phyloP scores from a whole-genome alignment of 2,797 vertebrate species.

The Protosalanx chinensis region DNA sequence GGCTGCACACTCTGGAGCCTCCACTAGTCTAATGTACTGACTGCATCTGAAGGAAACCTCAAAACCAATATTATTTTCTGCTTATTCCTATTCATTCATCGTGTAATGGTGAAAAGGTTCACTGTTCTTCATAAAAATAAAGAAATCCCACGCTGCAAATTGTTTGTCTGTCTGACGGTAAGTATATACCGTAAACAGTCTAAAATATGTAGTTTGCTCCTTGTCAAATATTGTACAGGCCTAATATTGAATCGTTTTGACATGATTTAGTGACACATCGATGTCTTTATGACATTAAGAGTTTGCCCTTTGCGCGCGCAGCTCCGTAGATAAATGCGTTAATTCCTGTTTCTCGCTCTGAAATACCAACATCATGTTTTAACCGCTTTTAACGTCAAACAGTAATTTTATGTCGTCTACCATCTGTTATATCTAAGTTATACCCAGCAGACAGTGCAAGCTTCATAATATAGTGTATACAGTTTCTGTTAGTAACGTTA shows the following conservation, averaged over 20 bases:
- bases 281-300: slow-evolving; percentile 16
- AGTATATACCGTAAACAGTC: background rate
- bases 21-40: slow-evolving; percentile 43
- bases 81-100: background rate
- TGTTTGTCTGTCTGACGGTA: slow-evolving; percentile 6
- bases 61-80: slow-evolving; percentile 5
- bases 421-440: no score
- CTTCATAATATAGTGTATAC: no score
- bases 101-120: background rate
- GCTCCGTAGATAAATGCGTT: background rate
- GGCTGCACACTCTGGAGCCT: slow-evolving; percentile 39
- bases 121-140: background rate
- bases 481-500: no score
- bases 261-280: background rate
- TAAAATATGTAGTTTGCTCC: background rate
- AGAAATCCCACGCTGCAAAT: background rate
- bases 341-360: background rate
- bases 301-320: background rate
- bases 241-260: background rate
- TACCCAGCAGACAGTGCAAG: no score
- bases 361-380: slow-evolving; percentile 5
- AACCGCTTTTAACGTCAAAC: no score
- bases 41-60: slow-evolving; percentile 25
- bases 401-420: no score
- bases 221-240: no score